These are phyloP conservation scores for Romanogobio albipinnatus DNA, from an alignment of 2,113 vertebrate species.

Conservation along the genomic window DNA sequence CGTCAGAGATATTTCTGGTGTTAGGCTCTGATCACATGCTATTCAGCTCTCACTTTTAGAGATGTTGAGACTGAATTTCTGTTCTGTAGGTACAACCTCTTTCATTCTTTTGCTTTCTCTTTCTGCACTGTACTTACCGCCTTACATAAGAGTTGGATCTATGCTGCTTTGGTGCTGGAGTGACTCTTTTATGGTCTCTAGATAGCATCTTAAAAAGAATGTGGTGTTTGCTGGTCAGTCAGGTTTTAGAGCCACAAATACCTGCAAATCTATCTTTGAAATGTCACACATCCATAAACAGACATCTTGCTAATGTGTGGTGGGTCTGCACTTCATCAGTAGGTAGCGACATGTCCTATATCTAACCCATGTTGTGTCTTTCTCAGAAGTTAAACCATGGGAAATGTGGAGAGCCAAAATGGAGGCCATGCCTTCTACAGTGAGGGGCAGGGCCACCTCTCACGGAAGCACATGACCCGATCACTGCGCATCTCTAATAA, in stretches of 20 bases:
- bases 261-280: not conserved
- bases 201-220: not conserved
- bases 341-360: not conserved
- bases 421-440: slow-evolving; percentile 85
- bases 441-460: slow-evolving; percentile 81
- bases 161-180: not conserved
- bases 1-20: slow-evolving; percentile 54
- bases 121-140: not conserved
- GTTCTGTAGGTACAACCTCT: slow-evolving; percentile 33
- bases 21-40: slow-evolving; percentile 24
- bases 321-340: not conserved
- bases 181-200: not conserved
- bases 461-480: slow-evolving; percentile 89
- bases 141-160: not conserved
- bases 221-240: slow-evolving; percentile 17
- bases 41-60: slow-evolving; percentile 21
- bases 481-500: slow-evolving; percentile 88
- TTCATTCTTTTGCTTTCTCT: not conserved
- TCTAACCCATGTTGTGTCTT: not conserved
- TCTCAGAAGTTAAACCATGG: slow-evolving; percentile 86
- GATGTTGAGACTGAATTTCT: slow-evolving; percentile 42
- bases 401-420: slow-evolving; percentile 94
- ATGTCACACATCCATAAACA: not conserved
- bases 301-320: not conserved
- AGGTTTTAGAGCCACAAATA: slow-evolving; percentile 13